A percentile compares a stretch with the other conserved stretches of the same genome.
These are phyloP conservation scores for Ameiurus melas DNA, from an alignment of 2,113 vertebrate genomes.

Conservation along the genomic window DNA sequence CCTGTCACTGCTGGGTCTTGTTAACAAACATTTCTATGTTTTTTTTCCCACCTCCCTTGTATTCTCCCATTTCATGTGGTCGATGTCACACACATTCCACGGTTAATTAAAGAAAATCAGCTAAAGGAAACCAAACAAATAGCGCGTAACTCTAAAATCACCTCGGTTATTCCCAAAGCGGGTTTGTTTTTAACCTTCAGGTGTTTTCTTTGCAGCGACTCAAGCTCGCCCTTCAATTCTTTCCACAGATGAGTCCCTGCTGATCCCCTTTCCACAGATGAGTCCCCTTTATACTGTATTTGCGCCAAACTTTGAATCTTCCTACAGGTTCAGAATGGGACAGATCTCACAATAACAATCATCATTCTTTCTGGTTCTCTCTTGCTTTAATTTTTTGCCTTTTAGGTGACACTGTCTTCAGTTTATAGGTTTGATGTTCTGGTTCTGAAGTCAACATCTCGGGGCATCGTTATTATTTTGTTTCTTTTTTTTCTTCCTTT, in stretches of 20 bases:
- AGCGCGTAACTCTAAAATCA: conserved; percentile 22
- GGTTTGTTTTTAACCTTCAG: conserved; percentile 45
- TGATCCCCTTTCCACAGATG: no score
- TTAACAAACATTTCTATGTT: conserved; percentile 15
- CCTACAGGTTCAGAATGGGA: conserved; percentile 40
- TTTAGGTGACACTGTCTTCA: conserved; percentile 15
- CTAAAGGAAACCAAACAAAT: conserved; percentile 23
- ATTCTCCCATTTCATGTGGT: conserved; percentile 45
- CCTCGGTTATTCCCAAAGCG: conserved; percentile 37
- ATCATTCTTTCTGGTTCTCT: neutral
- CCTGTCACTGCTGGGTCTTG: conserved; percentile 36
- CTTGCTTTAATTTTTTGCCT: conserved; percentile 14
- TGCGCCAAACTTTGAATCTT: conserved; percentile 13
- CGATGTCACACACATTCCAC: conserved; percentile 29
- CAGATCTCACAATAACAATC: conserved; percentile 22
- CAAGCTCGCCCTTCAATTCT: conserved; percentile 19
- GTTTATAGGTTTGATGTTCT: conserved; percentile 24
- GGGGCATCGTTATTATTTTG: conserved; percentile 2
- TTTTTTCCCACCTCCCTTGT: conserved; percentile 14
- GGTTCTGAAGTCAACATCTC: conserved; percentile 22
- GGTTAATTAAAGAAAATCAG: conserved; percentile 11
- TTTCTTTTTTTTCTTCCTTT: neutral
- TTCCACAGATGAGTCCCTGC: conserved; percentile 22
- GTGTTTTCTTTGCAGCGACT: conserved; percentile 49
- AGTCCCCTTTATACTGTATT: conserved; percentile 1